Evolutionary conservation across 1,140 invertebrate species (phyloP), one percentile per base, ranked within the genome.

Genomic region (Cotesia chilonis): DNA sequence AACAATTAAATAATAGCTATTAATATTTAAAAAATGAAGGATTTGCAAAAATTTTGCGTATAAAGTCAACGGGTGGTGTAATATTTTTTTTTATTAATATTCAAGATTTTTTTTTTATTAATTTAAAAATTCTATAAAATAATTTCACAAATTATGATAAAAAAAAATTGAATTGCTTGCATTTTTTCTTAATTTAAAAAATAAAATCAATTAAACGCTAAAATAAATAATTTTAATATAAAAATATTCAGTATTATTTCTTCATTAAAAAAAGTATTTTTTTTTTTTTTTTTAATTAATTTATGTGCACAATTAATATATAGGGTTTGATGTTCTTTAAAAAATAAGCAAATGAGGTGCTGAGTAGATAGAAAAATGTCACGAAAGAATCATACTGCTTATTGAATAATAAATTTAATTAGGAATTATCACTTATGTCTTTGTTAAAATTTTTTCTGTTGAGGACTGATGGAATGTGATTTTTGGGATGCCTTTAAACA

Each of bases 401-500:
- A 55, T 55, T 47, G 6, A 47, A 47, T 47, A 2, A 47, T 28
- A 28, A 28, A 28, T 17, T 17, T 17, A 17, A 17, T 28, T 28
- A 28, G 17, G 3, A 12, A 37, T 64, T 47, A 37, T 64, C 14
- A 14, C 38, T 41, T 47, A n/a, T 64, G 28, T 38, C n/a, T 37
- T 64, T 38, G 38, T 38, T 12, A 47, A 64, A 37, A 64, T 37
- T 35, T 12, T 28, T 64, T 12, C 54, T 38, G 36, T 36, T 51
- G 61, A 37, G 35, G 51, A 71, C 20, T 57, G 75, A 78, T 76
- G 75, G 72, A 82, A 78, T 63, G 78, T 82, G 76, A 84, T 80
- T 79, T 83, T 78, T 82, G 6, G 77, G 78, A 76, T 83, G 83
- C 83, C 82, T 20, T 68, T 68, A 41, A 51, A 38, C 20, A 68